These are phyloP conservation scores for Chloroceryle amazona DNA, from an alignment of 2,797 vertebrate genomes.

Conservation along the genomic window DNA sequence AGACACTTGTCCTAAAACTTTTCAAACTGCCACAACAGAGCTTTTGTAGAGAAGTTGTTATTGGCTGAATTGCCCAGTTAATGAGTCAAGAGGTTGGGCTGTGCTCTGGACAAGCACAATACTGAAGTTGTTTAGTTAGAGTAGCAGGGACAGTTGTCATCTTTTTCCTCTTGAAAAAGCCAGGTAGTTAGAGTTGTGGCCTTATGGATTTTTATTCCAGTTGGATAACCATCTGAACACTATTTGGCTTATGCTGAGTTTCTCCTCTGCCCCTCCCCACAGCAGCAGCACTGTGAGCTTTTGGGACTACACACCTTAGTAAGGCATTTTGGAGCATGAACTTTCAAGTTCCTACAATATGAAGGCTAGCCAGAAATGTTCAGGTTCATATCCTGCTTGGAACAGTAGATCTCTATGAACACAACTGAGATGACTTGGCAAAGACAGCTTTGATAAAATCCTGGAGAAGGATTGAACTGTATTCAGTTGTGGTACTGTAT, in stretches of 20 bases:
- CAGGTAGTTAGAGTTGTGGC: background rate
- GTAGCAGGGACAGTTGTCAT: background rate
- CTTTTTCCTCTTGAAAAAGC: background rate
- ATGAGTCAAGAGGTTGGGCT: background rate
- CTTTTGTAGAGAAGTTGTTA: background rate
- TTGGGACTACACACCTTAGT: constrained; percentile 5
- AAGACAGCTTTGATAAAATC: background rate
- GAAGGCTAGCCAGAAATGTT: background rate
- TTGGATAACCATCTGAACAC: background rate
- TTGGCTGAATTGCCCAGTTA: background rate
- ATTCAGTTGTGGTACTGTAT: background rate
- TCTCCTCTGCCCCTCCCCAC: background rate
- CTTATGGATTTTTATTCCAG: background rate
- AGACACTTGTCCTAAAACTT: background rate
- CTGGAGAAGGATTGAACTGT: background rate
- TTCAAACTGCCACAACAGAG: background rate
- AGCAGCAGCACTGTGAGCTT: background rate
- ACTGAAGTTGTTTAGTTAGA: background rate
- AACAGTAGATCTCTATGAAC: background rate
- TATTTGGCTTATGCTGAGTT: background rate
- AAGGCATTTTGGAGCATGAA: constrained; percentile 25
- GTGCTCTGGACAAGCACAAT: background rate
- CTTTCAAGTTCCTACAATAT: background rate
- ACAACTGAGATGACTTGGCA: background rate
- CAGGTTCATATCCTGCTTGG: background rate